phyloP scores from a whole-genome alignment of 2,888 invertebrate genomes.

The Seladonia tumulorum region DNA sequence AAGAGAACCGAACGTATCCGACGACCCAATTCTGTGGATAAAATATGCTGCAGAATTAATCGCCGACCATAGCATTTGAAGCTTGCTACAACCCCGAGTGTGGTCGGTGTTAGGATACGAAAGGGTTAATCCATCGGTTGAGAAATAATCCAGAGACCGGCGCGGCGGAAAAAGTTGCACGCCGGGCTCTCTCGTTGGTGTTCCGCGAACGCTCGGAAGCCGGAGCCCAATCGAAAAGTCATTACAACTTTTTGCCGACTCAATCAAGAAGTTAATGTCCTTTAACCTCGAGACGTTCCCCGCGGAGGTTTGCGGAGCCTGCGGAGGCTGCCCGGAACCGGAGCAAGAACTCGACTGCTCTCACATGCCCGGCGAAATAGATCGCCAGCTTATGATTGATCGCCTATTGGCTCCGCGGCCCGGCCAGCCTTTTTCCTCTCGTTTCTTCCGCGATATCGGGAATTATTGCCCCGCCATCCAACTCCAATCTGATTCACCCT shows the following conservation, averaged over 20 bases:
- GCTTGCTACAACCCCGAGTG: not conserved
- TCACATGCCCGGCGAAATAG: conserved; percentile 82
- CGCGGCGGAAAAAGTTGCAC: conserved; percentile 32
- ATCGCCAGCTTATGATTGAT: conserved; percentile 83
- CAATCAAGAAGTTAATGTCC: conserved; percentile 83
- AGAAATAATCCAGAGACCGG: conserved; percentile 29
- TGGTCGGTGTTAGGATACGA: not conserved
- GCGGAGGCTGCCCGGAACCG: conserved; percentile 62
- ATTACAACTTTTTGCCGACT: conserved; percentile 83
- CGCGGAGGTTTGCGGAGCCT: conserved; percentile 72
- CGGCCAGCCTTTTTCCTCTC: conserved; percentile 56
- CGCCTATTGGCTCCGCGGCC: conserved; percentile 76
- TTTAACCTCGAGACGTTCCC: conserved; percentile 80
- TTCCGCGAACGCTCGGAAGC: conserved; percentile 2
- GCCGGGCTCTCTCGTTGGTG: not conserved
- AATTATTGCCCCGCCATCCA: conserved; percentile 54
- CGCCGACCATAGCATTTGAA: not conserved
- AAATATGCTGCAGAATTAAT: not conserved
- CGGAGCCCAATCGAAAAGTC: conserved; percentile 80
- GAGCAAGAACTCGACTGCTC: conserved; percentile 80
- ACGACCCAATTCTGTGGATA: not conserved
- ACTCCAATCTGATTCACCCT: conserved; percentile 26
- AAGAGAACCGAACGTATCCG: too few relatives aligned
- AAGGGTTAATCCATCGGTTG: not conserved
- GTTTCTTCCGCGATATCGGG: conserved; percentile 51